phyloP scores from a whole-genome alignment of 1,140 invertebrate species.

The Nasonia longicornis region DNA sequence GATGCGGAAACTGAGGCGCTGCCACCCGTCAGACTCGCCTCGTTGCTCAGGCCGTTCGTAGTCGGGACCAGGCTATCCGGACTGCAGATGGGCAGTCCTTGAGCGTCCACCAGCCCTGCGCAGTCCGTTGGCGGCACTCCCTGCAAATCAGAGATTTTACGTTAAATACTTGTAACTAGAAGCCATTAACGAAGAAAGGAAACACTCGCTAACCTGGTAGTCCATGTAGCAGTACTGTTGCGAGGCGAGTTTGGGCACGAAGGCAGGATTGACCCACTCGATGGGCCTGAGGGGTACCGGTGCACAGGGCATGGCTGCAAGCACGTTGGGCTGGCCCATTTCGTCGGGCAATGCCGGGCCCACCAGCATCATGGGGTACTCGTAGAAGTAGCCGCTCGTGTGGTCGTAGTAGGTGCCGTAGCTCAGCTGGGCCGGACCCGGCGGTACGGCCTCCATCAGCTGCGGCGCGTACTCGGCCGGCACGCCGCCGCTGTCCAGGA shows the following conservation, averaged over 20 bases:
- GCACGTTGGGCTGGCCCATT: conserved; percentile 56
- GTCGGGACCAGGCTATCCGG: background rate
- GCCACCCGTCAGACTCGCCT: background rate
- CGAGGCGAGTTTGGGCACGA: conserved; percentile 61
- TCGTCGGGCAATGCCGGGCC: conserved; percentile 61
- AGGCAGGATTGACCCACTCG: conserved; percentile 69
- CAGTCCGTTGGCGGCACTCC: conserved; percentile 54
- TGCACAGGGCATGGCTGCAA: conserved; percentile 65
- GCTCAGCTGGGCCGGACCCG: conserved; percentile 54
- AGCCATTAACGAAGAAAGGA: no score
- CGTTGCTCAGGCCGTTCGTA: conserved; percentile 16
- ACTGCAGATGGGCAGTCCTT: conserved; percentile 41
- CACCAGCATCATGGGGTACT: conserved; percentile 66
- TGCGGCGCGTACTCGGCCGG: conserved; percentile 51
- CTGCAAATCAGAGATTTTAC: conserved; percentile 47
- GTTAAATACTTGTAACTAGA: background rate
- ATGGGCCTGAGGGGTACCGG: conserved; percentile 68
- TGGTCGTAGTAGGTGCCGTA: conserved; percentile 66
- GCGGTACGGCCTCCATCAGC: conserved; percentile 25
- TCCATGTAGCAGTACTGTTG: conserved; percentile 63
- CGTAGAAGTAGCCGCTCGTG: conserved; percentile 64
- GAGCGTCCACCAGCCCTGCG: conserved; percentile 53
- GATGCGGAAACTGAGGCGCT: conserved; percentile 28
- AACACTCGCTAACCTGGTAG: conserved; percentile 57
- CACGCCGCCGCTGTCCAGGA: conserved; percentile 56